Conservation (phyloP, 2,113 vertebrate species). For the human (Homo sapiens) region DNA sequence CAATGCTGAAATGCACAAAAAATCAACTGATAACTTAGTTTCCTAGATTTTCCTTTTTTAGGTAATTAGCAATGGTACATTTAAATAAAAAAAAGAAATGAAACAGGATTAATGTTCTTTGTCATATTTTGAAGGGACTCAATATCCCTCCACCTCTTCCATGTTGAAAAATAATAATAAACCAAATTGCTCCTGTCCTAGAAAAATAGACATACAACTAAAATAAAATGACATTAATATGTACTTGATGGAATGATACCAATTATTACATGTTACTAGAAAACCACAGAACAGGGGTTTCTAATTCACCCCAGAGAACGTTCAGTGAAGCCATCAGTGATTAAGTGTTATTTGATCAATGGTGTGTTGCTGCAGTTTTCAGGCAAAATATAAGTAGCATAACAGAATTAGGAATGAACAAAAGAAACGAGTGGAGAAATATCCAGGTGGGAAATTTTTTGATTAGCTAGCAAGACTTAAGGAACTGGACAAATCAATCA, state of each 20-base stretch:
- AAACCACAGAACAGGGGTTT: neutral
- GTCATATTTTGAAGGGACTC: neutral
- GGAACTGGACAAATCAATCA: neutral
- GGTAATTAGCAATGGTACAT: neutral
- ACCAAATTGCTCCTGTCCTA: neutral
- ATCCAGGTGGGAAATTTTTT: neutral
- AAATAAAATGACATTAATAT: neutral
- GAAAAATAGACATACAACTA: neutral
- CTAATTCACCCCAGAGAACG: neutral
- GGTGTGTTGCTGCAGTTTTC: neutral
- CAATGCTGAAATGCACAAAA: neutral
- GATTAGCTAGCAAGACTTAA: neutral
- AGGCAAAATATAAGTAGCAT: neutral
- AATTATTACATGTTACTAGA: neutral
- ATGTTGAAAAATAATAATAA: neutral
- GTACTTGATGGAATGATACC: neutral
- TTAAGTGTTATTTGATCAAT: neutral
- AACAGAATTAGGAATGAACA: neutral
- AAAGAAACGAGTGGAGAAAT: neutral
- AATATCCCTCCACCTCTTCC: neutral
- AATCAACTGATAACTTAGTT: neutral
- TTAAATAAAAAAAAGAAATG: neutral
- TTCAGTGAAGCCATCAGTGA: neutral
- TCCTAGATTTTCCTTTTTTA: neutral
- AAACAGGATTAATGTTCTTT: neutral